Base-by-base conservation (phyloP, 2,888 invertebrate species). In the Clostera curtula region DNA sequence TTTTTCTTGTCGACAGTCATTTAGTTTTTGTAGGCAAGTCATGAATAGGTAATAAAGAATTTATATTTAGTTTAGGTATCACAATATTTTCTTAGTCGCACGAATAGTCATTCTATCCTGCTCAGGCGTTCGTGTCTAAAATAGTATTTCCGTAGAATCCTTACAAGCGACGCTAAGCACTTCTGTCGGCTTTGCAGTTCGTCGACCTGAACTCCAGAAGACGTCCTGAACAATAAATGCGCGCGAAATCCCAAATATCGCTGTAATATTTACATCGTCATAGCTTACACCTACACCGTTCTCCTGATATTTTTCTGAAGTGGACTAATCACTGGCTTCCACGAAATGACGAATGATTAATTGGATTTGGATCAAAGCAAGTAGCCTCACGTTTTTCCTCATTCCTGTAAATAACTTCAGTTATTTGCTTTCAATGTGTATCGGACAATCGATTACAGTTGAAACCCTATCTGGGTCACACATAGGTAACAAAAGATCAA, bases 61-160 rank as follows among this genome's bases (percentile, higher is more conserved):
- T n/a, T n/a, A n/a, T n/a, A n/a, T n/a, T n/a, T n/a, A n/a, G n/a
- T n/a, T n/a, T n/a, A n/a, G n/a, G n/a, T n/a, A n/a, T n/a, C n/a
- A n/a, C n/a, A n/a, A n/a, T n/a, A n/a, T n/a, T n/a, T n/a, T n/a
- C n/a, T n/a, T n/a, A n/a, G n/a, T 43, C 46, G 49, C 49, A 56
- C 48, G 51, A 50, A 50, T 46, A 32, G 39, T 43, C 50, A 47
- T 45, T 51, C 63, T 52, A 56, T 60, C 63, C 56, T 58, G 60
- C 61, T 63, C 68, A 43, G 48, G 34, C 50, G 56, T 57, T 56
- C 51, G 70, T 65, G 70, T 76, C 76, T 82, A 82, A 80, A 83
- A 79, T 70, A 72, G 80, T 80, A 79, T 82, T 82, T 82, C 79
- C 80, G 79, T 76, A 70, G 83, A 83, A 83, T 80, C 82, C 83